Conservation (phyloP, 2,797 vertebrate species). For the Pseudomugil gertrudae region DNA sequence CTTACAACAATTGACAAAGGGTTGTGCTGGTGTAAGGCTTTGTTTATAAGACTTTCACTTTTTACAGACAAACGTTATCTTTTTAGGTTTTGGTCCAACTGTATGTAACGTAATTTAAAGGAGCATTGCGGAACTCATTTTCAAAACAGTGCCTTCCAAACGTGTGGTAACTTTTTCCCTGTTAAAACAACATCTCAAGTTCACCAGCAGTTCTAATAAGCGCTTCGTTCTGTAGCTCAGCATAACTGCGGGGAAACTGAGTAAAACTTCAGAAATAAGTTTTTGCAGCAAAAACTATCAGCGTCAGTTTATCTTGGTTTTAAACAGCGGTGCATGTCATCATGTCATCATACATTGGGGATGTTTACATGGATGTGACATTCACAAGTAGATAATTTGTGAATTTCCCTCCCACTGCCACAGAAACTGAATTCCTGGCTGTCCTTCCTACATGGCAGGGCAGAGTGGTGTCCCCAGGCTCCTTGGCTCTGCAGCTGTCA, state of each 20-base stretch:
- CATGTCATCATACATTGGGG: conserved; percentile 20
- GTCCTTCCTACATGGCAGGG: conserved; percentile 73
- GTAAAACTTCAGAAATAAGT: conserved; percentile 8
- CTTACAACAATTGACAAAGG: conserved; percentile 30
- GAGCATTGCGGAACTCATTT: conserved; percentile 1
- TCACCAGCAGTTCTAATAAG: conserved; percentile 3
- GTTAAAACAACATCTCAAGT: conserved; percentile 4
- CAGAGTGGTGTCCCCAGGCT: conserved; percentile 62
- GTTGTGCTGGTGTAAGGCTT: conserved; percentile 22
- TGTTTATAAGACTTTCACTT: conserved; percentile 30
- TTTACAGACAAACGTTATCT: conserved; percentile 25
- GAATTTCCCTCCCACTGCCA: conserved; percentile 43
- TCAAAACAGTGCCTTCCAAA: conserved; percentile 1
- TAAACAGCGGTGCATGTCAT: not conserved
- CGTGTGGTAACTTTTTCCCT: conserved; percentile 2
- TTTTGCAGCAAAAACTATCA: conserved; percentile 1
- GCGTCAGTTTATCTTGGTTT: conserved; percentile 3
- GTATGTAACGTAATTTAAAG: conserved; percentile 11
- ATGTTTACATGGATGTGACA: conserved; percentile 66
- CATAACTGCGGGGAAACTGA: not conserved
- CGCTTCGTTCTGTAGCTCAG: not conserved
- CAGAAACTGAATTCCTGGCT: conserved; percentile 60
- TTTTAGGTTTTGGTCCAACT: conserved; percentile 29
- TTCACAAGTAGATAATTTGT: conserved; percentile 59
- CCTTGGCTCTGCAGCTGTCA: conserved; percentile 73